These are phyloP conservation scores for Pangasianodon gigas DNA, from an alignment of 2,113 vertebrate genomes.

Conservation along the genomic window DNA sequence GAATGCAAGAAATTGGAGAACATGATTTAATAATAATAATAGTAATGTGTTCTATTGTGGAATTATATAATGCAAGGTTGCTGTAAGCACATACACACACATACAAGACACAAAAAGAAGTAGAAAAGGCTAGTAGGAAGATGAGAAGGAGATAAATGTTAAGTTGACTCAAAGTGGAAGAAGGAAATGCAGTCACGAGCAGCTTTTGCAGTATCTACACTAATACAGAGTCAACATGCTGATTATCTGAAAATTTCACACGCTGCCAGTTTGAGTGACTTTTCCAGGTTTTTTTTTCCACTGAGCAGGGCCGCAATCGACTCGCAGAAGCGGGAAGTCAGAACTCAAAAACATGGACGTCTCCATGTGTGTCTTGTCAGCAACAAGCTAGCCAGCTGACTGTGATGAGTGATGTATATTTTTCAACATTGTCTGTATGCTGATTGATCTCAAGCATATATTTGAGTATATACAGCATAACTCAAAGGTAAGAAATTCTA, in stretches of 20 bases:
- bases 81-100: not conserved
- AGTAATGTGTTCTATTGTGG: not conserved
- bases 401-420: not conserved
- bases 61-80: not conserved
- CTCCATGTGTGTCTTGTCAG: not conserved
- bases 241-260: too few species aligned
- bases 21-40: too few species aligned
- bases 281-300: too few species aligned
- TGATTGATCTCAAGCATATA: not conserved
- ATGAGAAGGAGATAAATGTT: not conserved
- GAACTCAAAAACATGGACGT: not conserved
- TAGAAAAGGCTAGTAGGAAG: not conserved
- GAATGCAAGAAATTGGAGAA: not conserved
- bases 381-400: not conserved
- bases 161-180: not conserved
- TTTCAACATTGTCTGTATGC: too few species aligned
- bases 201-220: not conserved
- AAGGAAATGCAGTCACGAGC: not conserved
- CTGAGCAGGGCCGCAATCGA: too few species aligned
- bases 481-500: not conserved
- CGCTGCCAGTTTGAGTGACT: too few species aligned
- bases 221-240: too few species aligned
- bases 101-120: not conserved
- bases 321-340: too few species aligned
- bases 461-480: not conserved